Conservation (phyloP, 2,888 invertebrate species). For the Drosophila rubida region DNA sequence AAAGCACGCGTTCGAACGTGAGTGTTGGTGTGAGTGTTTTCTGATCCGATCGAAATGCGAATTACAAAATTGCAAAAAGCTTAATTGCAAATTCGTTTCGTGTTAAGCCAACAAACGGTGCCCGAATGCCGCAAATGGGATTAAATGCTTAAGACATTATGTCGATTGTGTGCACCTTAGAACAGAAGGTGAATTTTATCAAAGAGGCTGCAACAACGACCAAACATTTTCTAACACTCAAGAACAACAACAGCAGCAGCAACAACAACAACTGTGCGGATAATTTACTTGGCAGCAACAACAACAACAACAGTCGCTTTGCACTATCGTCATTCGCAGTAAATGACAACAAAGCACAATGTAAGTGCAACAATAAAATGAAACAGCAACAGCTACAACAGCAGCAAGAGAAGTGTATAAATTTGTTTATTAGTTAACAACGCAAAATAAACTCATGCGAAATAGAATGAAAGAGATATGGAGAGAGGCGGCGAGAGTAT, state of each 20-base stretch:
- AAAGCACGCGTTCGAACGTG: not conserved
- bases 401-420: slow-evolving; percentile 22
- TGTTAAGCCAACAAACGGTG: slow-evolving; percentile 6
- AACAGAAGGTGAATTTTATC: slow-evolving; percentile 81
- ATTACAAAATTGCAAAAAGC: not conserved
- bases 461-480: slow-evolving; percentile 15
- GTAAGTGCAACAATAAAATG: slow-evolving; percentile 52
- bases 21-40: slow-evolving; percentile 7
- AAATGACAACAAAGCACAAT: slow-evolving; percentile 44
- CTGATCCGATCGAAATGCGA: slow-evolving; percentile 12
- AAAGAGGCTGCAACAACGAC: slow-evolving; percentile 72
- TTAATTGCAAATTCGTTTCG: not conserved
- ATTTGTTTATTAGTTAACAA: slow-evolving; percentile 56
- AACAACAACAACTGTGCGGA: not conserved
- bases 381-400: slow-evolving; percentile 7
- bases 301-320: slow-evolving; percentile 29
- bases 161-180: slow-evolving; percentile 82
- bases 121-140: slow-evolving; percentile 27
- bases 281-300: slow-evolving; percentile 30
- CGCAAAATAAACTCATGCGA: slow-evolving; percentile 56
- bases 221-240: slow-evolving; percentile 57
- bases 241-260: slow-evolving; percentile 44
- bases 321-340: slow-evolving; percentile 31
- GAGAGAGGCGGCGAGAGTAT: not conserved
- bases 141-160: slow-evolving; percentile 69